Evolutionary conservation across 2,888 invertebrate species (phyloP).

Genomic region (Cybosia mesomella): DNA sequence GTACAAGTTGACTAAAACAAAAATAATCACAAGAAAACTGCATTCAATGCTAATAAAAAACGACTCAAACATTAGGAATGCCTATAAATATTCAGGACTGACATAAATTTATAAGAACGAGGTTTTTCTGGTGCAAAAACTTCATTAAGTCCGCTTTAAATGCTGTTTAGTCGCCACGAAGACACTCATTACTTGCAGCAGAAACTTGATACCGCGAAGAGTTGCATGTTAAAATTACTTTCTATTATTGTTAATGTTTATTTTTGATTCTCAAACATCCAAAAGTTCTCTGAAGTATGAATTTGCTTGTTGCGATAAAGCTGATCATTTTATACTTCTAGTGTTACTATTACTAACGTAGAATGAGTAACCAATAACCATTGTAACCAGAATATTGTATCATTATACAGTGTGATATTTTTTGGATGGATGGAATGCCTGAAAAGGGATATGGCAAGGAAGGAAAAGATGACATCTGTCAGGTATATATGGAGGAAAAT

Average conservation of each 20-base stretch:
- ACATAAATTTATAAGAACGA: slow-evolving; percentile 24
- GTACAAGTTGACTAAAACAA: slow-evolving; percentile 10
- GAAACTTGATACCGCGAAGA: slow-evolving; percentile 9
- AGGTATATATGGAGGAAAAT: no score
- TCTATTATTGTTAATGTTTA: not conserved
- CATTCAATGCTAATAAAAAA: slow-evolving; percentile 16
- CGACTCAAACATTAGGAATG: slow-evolving; percentile 11
- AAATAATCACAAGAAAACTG: slow-evolving; percentile 20
- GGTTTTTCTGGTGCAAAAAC: slow-evolving; percentile 23
- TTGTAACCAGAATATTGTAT: no score
- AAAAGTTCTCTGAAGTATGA: not conserved
- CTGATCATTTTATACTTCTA: not conserved
- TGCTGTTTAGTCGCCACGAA: slow-evolving; percentile 15
- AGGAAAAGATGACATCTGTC: no score
- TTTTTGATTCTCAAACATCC: not conserved
- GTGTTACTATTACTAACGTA: not conserved
- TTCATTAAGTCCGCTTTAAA: slow-evolving; percentile 21
- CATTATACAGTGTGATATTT: no score
- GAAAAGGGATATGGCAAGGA: no score
- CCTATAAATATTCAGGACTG: slow-evolving; percentile 22
- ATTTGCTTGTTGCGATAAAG: not conserved
- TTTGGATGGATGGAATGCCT: no score
- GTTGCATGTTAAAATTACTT: not conserved
- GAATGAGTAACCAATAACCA: not conserved
- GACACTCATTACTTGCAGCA: slow-evolving; percentile 13